These are phyloP conservation scores for Tachina fera DNA, from an alignment of 2,888 invertebrate genomes.

Conservation along the genomic window DNA sequence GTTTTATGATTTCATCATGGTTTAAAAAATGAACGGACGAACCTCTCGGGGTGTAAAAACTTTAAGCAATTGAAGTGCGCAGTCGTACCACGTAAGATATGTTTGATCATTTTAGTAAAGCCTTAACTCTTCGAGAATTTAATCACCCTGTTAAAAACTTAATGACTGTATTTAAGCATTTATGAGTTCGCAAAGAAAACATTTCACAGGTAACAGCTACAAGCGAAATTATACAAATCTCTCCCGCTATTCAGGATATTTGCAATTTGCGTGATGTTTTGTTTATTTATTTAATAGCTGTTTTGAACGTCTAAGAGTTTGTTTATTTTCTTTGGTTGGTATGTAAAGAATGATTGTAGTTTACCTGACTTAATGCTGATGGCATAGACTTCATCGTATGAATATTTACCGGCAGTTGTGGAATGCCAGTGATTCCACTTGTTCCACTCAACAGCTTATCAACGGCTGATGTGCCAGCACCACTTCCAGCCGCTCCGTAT, in stretches of 20 bases:
- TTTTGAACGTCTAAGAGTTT: conserved; percentile 12
- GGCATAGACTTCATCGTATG: conserved; percentile 83
- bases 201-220: background rate
- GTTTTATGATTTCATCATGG: too few species aligned
- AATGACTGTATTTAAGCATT: background rate
- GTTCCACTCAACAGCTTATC: conserved; percentile 84
- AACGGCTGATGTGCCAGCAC: conserved; percentile 82
- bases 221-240: background rate
- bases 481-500: conserved; percentile 73
- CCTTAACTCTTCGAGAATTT: too few species aligned
- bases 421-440: conserved; percentile 81
- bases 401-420: conserved; percentile 83
- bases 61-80: too few species aligned
- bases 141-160: too few species aligned
- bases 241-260: background rate
- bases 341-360: conserved; percentile 72
- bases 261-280: background rate
- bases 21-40: too few species aligned
- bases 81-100: too few species aligned
- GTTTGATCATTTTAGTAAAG: too few species aligned
- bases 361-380: conserved; percentile 83
- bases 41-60: too few species aligned
- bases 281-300: background rate
- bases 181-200: background rate
- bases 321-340: conserved; percentile 1